Evolutionary conservation across 2,797 vertebrate species (phyloP).

Genomic region (Dryobates pubescens): DNA sequence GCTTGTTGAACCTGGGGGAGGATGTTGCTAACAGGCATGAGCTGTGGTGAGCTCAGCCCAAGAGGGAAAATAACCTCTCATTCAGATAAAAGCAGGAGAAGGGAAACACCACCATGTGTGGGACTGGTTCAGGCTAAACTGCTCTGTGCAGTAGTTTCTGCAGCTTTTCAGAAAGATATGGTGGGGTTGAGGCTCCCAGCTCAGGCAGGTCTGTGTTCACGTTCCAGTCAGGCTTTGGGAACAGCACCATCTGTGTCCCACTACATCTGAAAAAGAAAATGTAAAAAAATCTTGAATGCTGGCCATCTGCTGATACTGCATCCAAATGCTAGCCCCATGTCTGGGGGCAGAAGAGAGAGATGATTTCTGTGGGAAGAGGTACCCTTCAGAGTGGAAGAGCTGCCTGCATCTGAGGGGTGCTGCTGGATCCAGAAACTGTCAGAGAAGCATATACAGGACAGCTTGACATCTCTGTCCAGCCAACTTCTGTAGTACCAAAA

Average conservation of each 20-base stretch:
- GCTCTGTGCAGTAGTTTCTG: not conserved
- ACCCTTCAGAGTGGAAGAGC: not conserved
- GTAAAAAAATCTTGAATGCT: not conserved
- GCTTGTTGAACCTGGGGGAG: not conserved
- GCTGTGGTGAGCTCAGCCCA: not conserved
- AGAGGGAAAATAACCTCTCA: constrained; percentile 18
- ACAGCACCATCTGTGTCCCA: constrained; percentile 38
- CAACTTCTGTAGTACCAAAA: not conserved
- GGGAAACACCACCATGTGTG: not conserved
- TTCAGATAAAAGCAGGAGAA: constrained; percentile 3
- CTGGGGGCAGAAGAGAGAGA: not conserved
- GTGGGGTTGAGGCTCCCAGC: not conserved
- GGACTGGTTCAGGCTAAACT: not conserved
- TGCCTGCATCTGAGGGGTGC: not conserved
- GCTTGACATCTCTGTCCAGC: not conserved
- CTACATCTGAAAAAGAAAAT: constrained; percentile 38
- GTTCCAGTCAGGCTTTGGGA: constrained; percentile 12
- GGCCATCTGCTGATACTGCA: not conserved
- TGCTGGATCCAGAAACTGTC: not conserved
- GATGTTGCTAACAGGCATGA: not conserved
- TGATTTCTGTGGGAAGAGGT: not conserved
- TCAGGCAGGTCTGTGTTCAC: not conserved
- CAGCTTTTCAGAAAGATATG: not conserved
- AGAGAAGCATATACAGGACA: not conserved
- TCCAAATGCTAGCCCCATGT: not conserved